phyloP scores from a whole-genome alignment of 2,888 invertebrate genomes.

The Sarcophaga caerulescens region DNA sequence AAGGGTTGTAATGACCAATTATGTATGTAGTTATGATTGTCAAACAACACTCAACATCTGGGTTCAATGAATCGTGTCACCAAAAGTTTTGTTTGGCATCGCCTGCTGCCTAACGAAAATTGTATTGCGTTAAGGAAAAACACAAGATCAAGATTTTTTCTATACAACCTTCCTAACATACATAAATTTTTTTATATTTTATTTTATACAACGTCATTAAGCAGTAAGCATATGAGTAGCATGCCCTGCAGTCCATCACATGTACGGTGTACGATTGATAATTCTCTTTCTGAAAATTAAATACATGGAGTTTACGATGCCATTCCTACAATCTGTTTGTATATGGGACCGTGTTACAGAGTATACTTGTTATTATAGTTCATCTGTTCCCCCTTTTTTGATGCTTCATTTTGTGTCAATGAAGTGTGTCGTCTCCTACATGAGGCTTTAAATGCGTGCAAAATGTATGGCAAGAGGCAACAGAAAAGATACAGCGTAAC shows the following conservation, averaged over 20 bases:
- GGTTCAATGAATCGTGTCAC: too few species aligned
- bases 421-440: constrained; percentile 65
- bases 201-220: neutral
- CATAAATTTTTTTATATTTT: neutral
- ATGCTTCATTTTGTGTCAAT: constrained; percentile 61
- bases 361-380: neutral
- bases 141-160: too few species aligned
- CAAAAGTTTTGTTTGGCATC: too few species aligned
- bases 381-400: neutral
- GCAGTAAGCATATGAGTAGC: constrained; percentile 30
- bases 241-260: constrained; percentile 46
- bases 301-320: neutral
- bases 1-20: too few species aligned
- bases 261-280: constrained; percentile 20
- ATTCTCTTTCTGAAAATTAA: constrained; percentile 43
- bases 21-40: too few species aligned
- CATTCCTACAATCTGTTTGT: neutral
- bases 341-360: constrained; percentile 10
- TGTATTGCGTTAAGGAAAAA: too few species aligned
- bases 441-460: constrained; percentile 65
- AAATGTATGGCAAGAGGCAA: constrained; percentile 53
- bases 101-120: too few species aligned
- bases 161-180: neutral
- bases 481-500: constrained; percentile 16
- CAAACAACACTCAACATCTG: too few species aligned